Evolutionary conservation across 2,888 invertebrate genomes (phyloP), one percentile per base, ranked within the genome.

Genomic region (Cheiracanthium punctorium): DNA sequence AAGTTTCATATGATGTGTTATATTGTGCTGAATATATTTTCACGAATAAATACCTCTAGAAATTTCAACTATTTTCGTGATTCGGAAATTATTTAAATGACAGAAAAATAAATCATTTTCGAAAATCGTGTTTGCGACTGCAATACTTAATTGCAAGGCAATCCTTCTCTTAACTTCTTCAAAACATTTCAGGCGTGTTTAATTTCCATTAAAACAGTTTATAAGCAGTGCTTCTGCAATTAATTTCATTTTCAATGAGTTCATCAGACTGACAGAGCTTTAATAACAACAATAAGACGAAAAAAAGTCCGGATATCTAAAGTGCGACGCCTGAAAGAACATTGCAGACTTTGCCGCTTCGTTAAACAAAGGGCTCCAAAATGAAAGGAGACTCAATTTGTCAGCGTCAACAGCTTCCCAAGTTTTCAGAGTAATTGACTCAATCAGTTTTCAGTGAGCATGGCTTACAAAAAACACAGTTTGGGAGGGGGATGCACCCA

Each of bases 361-460:
- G 80, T 86, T 86, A 86, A 86, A 86, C 86, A 71, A 65, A 86
- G 80, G 80, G 80, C 86, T 79, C 75, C 80, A 80, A 80, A 80
- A 85, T 79, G 84, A 79, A 76, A 58, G 69, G 80, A 33, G 43
- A 20, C 24, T 70, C 80, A 69, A 85, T 86, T 80, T 80, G 80
- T 86, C 86, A 80, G 70, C 80, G 86, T 80, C 80, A 81, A 86
- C 80, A 86, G 86, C 86, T 86, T 76, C 73, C 86, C 86, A 86
- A 86, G 86, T 80, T 86, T 86, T 80, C 71, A 73, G 76, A 86
- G 86, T 86, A 86, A 86, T 86, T 86, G 86, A 86, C 80, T 86
- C 86, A 86, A 86, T 86, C 86, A 86, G 86, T 86, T 86, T 86
- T 86, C 86, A 76, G 86, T 76, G 85, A 80, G 58, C 80, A 80